Conservation (phyloP, 1,140 invertebrate species). For the Lycorma delicatula region DNA sequence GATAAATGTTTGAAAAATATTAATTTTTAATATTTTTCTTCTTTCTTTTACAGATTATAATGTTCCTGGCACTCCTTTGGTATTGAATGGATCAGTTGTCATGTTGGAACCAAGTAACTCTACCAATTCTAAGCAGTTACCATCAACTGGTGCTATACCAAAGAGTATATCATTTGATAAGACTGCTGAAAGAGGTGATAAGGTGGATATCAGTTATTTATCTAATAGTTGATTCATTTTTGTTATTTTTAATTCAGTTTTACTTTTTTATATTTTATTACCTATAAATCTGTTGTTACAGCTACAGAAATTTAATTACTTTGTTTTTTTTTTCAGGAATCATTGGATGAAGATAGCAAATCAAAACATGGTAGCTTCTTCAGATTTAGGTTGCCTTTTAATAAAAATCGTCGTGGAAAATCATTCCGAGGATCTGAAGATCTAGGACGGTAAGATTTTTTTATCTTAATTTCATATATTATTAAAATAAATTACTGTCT, state of each 20-base stretch:
- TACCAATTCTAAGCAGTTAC: conserved; percentile 10
- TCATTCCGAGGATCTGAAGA: conserved; percentile 38
- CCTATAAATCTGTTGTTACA: no score
- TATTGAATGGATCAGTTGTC: conserved; percentile 31
- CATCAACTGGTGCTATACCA: conserved; percentile 67
- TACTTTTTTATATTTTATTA: background rate
- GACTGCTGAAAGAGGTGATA: conserved; percentile 72
- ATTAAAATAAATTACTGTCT: no score
- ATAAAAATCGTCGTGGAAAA: conserved; percentile 40
- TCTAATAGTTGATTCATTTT: background rate
- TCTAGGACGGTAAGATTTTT: no score
- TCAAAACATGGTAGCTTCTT: conserved; percentile 57
- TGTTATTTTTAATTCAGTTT: background rate
- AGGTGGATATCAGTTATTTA: conserved; percentile 32
- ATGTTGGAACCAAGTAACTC: conserved; percentile 24
- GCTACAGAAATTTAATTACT: conserved; percentile 1
- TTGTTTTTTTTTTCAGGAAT: conserved; percentile 17
- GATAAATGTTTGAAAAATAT: background rate
- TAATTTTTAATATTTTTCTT: background rate
- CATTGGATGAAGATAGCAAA: conserved; percentile 48
- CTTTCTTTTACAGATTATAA: conserved; percentile 5
- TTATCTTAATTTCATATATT: no score
- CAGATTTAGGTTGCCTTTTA: conserved; percentile 57
- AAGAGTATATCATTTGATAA: conserved; percentile 90
- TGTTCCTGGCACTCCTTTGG: conserved; percentile 16